Conservation (phyloP, 2,888 invertebrate species). For the Meloe dianella region DNA sequence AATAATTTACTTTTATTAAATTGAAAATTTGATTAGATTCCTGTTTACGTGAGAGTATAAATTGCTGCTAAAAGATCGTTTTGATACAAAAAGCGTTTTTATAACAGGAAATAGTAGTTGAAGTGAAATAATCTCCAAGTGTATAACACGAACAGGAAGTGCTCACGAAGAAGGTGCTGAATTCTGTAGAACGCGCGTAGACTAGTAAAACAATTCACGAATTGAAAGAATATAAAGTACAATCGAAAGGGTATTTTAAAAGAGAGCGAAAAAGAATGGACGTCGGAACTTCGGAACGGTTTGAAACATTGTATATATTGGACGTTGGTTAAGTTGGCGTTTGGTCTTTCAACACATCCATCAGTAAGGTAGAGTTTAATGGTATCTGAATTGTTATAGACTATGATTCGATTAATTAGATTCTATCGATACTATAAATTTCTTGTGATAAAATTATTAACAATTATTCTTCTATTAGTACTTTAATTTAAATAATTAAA, state of each 20-base stretch:
- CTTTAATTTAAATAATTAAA: not conserved
- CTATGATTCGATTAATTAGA: constrained; percentile 32
- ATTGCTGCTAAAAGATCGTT: constrained; percentile 5
- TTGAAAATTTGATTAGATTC: constrained; percentile 5
- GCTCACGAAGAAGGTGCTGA: constrained; percentile 47
- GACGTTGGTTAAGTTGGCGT: constrained; percentile 26
- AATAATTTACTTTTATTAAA: not conserved
- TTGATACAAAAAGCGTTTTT: not conserved
- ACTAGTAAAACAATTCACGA: constrained; percentile 52
- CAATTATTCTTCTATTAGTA: not conserved
- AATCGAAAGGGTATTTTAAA: constrained; percentile 33
- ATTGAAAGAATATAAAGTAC: constrained; percentile 49
- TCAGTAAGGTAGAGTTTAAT: constrained; percentile 44
- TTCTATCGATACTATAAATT: constrained; percentile 15
- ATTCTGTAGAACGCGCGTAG: constrained; percentile 49
- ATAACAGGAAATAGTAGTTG: constrained; percentile 24
- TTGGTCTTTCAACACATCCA: constrained; percentile 39
- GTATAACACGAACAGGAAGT: constrained; percentile 50
- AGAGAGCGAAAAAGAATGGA: constrained; percentile 18
- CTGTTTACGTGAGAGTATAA: constrained; percentile 2
- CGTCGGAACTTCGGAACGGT: constrained; percentile 18
- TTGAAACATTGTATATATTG: constrained; percentile 20
- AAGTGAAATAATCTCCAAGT: constrained; percentile 46
- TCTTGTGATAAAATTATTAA: not conserved
- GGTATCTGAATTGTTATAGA: constrained; percentile 27